phyloP scores from a whole-genome alignment of 1,140 invertebrate genomes.

The Trypoxylus dichotomus region DNA sequence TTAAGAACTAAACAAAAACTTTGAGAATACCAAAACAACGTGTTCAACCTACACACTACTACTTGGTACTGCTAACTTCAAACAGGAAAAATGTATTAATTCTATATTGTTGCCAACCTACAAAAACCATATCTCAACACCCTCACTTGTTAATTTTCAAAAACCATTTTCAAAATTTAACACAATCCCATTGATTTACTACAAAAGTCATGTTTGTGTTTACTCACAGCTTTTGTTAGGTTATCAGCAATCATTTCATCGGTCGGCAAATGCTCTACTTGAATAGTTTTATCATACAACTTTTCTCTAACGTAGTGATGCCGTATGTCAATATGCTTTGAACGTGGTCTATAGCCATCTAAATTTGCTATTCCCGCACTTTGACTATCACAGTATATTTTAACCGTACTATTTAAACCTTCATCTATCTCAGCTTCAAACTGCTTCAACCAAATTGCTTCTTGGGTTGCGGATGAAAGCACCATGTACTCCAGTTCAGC shows the following conservation, averaged over 20 bases:
- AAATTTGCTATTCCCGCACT: neutral
- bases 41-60: too few species aligned
- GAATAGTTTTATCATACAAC: neutral
- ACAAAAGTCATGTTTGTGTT: neutral
- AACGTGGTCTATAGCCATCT: neutral
- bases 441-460: neutral
- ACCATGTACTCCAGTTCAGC: neutral
- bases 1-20: too few species aligned
- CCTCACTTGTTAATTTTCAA: too few species aligned
- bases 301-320: conserved; percentile 3
- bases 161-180: too few species aligned
- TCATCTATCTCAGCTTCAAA: neutral
- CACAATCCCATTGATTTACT: neutral
- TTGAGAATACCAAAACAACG: too few species aligned
- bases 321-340: conserved; percentile 20
- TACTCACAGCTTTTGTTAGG: neutral
- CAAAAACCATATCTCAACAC: too few species aligned
- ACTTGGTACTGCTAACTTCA: too few species aligned
- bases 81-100: too few species aligned
- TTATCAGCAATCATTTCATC: neutral
- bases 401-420: neutral
- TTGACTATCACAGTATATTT: neutral
- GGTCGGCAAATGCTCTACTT: neutral
- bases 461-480: neutral
- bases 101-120: too few species aligned